Conservation (phyloP, 1,140 invertebrate species). For the Drosophila neocordata region DNA sequence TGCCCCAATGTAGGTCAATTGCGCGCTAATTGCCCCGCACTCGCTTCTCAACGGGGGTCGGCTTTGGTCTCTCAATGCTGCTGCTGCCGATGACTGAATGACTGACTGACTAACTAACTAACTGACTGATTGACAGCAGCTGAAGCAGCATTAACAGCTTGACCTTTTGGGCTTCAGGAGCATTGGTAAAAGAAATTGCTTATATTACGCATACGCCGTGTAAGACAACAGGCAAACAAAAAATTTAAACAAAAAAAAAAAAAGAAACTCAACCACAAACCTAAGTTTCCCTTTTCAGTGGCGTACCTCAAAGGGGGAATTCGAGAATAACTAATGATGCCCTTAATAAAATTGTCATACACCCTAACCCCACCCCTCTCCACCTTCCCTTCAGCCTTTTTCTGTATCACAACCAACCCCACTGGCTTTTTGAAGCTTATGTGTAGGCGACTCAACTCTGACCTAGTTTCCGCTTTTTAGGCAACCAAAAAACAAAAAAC, state of each 20-base stretch:
- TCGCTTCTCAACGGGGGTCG: slow-evolving; percentile 52
- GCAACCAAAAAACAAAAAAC: slow-evolving; percentile 44
- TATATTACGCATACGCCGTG: slow-evolving; percentile 58
- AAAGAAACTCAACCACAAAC: slow-evolving; percentile 1
- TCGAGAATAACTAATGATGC: slow-evolving; percentile 1
- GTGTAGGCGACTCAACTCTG: slow-evolving; percentile 57
- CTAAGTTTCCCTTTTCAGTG: slow-evolving; percentile 8
- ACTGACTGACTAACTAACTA: slow-evolving; percentile 14
- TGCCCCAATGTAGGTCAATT: slow-evolving; percentile 81
- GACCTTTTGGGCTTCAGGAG: slow-evolving; percentile 61
- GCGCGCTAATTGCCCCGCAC: slow-evolving; percentile 80
- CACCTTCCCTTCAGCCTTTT: background rate
- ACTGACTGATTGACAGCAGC: slow-evolving; percentile 40
- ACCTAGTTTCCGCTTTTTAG: slow-evolving; percentile 78
- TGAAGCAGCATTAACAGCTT: slow-evolving; percentile 37
- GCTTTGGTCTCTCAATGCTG: slow-evolving; percentile 58
- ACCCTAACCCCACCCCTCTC: background rate
- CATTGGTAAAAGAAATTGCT: slow-evolving; percentile 26
- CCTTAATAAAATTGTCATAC: background rate
- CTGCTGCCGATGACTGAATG: slow-evolving; percentile 45
- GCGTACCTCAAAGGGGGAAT: background rate
- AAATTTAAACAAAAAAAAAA: background rate
- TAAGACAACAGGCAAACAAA: slow-evolving; percentile 13
- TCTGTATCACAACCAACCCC: background rate
- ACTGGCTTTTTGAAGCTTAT: slow-evolving; percentile 11